These are phyloP conservation scores for Phrynocephalus versicolor DNA, from an alignment of 2,113 vertebrate species.

Conservation along the genomic window DNA sequence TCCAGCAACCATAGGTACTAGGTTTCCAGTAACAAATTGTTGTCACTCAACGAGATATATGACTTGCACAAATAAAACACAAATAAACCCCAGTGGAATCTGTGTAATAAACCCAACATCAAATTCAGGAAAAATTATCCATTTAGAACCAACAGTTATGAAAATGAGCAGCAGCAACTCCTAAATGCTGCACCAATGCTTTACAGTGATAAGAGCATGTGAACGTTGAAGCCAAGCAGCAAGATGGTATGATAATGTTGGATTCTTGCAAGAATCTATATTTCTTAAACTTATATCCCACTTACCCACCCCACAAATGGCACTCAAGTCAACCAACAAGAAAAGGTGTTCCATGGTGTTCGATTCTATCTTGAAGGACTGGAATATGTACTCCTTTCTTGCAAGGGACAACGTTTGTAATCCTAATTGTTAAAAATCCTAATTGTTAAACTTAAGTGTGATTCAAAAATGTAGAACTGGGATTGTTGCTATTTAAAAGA, in stretches of 20 bases:
- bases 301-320: neutral
- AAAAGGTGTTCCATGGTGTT: neutral
- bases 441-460: neutral
- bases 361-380: constrained; percentile 36
- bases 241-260: neutral
- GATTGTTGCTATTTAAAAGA: neutral
- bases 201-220: neutral
- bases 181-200: neutral
- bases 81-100: too few species aligned
- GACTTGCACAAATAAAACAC: too few species aligned
- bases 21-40: too few species aligned
- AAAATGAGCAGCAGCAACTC: neutral
- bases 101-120: neutral
- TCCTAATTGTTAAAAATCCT: too few species aligned
- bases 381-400: too few species aligned
- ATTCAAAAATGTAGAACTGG: neutral
- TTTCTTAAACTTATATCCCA: neutral
- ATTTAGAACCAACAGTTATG: neutral
- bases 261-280: neutral
- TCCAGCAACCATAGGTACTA: too few species aligned
- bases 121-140: neutral
- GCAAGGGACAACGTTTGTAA: too few species aligned
- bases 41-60: too few species aligned
- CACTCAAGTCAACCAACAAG: neutral
- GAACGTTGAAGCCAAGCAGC: neutral